These are phyloP conservation scores for Clarias magur DNA, from an alignment of 2,113 vertebrate genomes.

Conservation along the genomic window DNA sequence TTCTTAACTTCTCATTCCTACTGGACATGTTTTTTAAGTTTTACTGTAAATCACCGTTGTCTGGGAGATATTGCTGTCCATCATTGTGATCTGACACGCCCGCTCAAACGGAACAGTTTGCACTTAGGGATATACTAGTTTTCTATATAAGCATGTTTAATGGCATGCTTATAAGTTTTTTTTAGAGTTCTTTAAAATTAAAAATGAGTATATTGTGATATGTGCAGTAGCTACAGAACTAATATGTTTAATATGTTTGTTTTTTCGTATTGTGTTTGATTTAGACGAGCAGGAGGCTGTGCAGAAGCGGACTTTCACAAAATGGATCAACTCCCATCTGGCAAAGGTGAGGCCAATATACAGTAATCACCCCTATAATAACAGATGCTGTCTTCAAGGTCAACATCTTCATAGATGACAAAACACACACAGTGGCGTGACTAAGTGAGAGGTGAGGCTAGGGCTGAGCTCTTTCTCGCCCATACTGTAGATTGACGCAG, in stretches of 20 bases:
- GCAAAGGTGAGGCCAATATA: conserved; percentile 82
- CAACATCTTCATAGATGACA: neutral
- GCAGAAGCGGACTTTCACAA: conserved; percentile 97
- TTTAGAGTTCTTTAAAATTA: no score
- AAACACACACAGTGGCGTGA: no score
- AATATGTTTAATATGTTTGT: conserved; percentile 21
- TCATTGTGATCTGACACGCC: neutral
- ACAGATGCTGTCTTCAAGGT: no score
- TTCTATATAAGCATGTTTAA: neutral
- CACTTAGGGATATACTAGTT: neutral
- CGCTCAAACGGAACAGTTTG: neutral
- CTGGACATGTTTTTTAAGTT: neutral
- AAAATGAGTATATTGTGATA: neutral
- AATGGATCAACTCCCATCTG: conserved; percentile 99
- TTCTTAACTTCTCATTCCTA: neutral
- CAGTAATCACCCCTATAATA: no score
- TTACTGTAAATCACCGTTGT: neutral
- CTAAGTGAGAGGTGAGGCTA: neutral
- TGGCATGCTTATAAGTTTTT: neutral
- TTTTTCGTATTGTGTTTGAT: conserved; percentile 59
- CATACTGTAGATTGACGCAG: neutral
- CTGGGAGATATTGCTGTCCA: neutral
- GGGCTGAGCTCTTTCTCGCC: neutral
- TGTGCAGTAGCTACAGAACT: neutral
- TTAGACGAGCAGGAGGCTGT: conserved; percentile 97